Evolutionary conservation across 2,113 vertebrate species (phyloP), one percentile per base, ranked within the genome.

Genomic region (Eptesicus fuscus): DNA sequence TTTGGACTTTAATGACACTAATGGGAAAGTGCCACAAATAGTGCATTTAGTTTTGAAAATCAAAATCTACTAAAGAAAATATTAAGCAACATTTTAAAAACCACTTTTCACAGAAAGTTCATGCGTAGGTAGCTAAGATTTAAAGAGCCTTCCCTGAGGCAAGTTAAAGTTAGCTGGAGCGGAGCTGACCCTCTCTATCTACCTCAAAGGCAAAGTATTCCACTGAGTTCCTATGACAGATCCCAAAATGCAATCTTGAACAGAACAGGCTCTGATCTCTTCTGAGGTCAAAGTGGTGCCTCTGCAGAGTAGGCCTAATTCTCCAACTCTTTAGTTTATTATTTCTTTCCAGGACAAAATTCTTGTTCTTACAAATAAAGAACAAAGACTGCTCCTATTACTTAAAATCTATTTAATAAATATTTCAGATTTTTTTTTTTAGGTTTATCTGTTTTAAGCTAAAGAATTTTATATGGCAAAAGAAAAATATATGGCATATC

Each of bases 381-480:
- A 94, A 74, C 42, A 79, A 89, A 96, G 35, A 74, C 25, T 69
- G 12, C 8, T 23, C 2, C 23, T 44, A n/a, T 25, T 77, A 42
- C 49, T 67, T 87, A 92, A 88, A 53, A 92, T 90, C 35, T 82
- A 83, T 69, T 79, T 92, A 79, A 73, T 86, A 77, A 93, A 35
- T 12, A 83, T 70, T 95, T 74, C 28, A 76, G n/a, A 83, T 69
- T 85, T 91, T 59, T 37, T 37, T 37, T 61, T 61, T 61, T 42
- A 18, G 18, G 40, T 40, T 53, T n/a, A 77, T 37, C 37, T 90
- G 30, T 42, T 96, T 93, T 49, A 79, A 95, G 40, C 11, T 47
- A 88, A 83, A 85, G 74, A 61, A 76, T 40, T 80, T 76, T 63
- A 79, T 44, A 85, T 61, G 42, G 76, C 79, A 79, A 86, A 90